phyloP scores from a whole-genome alignment of 2,888 invertebrate species.

The Hetaerina titia region DNA sequence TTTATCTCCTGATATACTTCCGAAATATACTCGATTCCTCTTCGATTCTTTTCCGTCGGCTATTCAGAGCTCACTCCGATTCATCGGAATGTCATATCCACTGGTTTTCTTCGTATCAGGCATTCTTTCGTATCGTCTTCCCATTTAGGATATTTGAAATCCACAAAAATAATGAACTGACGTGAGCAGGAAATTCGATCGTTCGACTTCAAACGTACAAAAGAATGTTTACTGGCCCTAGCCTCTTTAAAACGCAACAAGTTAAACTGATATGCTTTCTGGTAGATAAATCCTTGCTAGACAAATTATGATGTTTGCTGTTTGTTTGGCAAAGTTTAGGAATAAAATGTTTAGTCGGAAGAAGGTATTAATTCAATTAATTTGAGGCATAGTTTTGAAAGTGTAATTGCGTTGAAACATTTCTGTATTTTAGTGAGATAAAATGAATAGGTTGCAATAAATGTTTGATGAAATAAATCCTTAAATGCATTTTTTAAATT shows the following conservation, averaged over 20 bases:
- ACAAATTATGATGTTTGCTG: neutral
- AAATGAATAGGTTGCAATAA: too few relatives aligned
- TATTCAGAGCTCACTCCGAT: slow-evolving; percentile 24
- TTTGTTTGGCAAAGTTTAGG: too few relatives aligned
- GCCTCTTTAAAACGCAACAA: neutral
- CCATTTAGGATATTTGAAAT: neutral
- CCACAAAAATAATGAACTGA: neutral
- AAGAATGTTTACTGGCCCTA: neutral
- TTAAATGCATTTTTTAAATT: too few relatives aligned
- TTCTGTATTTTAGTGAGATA: too few relatives aligned
- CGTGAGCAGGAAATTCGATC: neutral
- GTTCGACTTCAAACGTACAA: neutral
- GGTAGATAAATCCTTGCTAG: too few relatives aligned
- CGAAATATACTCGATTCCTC: neutral
- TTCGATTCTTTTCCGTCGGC: neutral
- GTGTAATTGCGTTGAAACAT: too few relatives aligned
- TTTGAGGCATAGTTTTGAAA: too few relatives aligned
- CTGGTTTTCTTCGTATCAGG: neutral
- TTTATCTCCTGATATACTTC: slow-evolving; percentile 30
- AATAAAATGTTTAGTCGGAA: too few relatives aligned
- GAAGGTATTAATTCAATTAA: too few relatives aligned
- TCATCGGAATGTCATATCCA: slow-evolving; percentile 48
- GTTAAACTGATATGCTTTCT: too few relatives aligned
- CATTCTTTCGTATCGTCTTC: neutral
- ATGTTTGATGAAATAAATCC: too few relatives aligned